These are phyloP conservation scores for Platycnemis pennipes DNA, from an alignment of 2,888 invertebrate species.

Conservation along the genomic window DNA sequence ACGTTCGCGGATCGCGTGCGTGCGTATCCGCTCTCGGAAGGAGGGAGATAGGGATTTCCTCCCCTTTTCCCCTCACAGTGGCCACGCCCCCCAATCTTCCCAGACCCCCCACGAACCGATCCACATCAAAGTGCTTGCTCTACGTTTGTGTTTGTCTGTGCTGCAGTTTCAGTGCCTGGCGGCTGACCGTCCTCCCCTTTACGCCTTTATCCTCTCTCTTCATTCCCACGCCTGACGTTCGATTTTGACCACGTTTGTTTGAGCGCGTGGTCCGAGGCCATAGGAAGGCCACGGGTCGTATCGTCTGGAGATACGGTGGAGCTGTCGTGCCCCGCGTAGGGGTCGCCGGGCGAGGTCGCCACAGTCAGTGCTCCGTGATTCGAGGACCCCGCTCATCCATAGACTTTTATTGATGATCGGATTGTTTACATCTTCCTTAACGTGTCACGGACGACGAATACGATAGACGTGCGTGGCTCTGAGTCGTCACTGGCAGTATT, in stretches of 20 bases:
- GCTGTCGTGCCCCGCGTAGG: background rate
- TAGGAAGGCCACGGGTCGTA: background rate
- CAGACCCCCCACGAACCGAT: background rate
- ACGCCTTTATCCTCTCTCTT: background rate
- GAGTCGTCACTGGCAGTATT: no score
- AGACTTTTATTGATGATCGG: no score
- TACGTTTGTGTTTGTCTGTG: background rate
- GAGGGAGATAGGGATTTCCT: background rate
- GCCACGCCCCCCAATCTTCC: background rate
- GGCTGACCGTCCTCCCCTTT: background rate
- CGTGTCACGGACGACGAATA: no score
- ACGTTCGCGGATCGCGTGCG: no score
- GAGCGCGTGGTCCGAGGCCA: background rate
- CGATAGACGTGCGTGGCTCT: no score
- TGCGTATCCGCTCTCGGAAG: background rate
- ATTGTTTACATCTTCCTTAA: no score
- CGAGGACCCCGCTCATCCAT: no score
- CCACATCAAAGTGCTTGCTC: background rate
- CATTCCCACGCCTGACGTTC: background rate
- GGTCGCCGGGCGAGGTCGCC: background rate
- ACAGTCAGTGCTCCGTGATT: no score
- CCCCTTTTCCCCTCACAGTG: background rate
- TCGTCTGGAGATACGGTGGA: background rate
- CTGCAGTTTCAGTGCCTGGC: background rate
- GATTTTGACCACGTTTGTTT: background rate